These are phyloP conservation scores for Hemiscyllium ocellatum DNA, from an alignment of 2,113 vertebrate genomes.

Conservation along the genomic window DNA sequence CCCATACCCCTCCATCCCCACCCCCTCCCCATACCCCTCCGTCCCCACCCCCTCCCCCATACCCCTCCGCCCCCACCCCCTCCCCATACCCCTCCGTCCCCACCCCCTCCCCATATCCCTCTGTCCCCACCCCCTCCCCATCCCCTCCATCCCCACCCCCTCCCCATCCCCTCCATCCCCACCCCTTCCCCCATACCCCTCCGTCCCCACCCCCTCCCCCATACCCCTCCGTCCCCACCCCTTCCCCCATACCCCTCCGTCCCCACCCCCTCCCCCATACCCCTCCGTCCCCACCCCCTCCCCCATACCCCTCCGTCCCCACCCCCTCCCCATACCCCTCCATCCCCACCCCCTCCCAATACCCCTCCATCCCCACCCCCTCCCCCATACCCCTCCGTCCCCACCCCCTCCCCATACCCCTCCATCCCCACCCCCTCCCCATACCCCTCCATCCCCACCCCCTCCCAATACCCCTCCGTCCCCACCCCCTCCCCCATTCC, in stretches of 20 bases:
- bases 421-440: too few species aligned
- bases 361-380: neutral
- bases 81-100: neutral
- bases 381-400: neutral
- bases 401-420: neutral
- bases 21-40: neutral
- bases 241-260: too few species aligned
- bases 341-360: neutral
- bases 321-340: neutral
- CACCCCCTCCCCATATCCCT: neutral
- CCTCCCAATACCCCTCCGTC: too few species aligned
- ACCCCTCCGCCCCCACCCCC: neutral
- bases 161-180: too few species aligned
- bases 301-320: neutral
- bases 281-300: neutral
- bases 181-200: too few species aligned
- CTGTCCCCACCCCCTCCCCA: neutral
- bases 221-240: too few species aligned
- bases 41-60: neutral
- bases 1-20: neutral
- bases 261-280: too few species aligned
- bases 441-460: too few species aligned
- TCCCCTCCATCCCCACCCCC: too few species aligned
- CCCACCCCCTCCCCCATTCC: too few species aligned
- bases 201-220: too few species aligned